phyloP scores from a whole-genome alignment of 2,888 invertebrate species.

The Lycocerus yunnanus region DNA sequence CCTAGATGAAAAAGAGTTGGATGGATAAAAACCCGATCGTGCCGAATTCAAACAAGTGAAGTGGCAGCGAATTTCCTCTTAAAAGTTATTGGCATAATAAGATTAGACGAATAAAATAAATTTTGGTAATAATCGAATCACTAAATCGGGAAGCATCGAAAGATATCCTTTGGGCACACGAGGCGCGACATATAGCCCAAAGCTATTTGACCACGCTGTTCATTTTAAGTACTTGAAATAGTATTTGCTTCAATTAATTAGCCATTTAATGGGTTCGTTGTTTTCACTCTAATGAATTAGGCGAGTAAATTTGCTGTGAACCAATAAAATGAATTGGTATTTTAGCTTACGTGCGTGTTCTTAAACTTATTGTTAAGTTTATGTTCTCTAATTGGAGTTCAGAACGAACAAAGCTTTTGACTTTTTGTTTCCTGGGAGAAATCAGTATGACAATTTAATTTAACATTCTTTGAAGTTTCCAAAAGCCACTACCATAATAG shows the following conservation, averaged over 20 bases:
- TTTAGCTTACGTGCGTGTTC: not conserved
- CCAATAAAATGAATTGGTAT: no score
- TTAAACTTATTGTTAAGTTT: not conserved
- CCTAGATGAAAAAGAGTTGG: not conserved
- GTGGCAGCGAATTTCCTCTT: no score
- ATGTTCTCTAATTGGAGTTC: not conserved
- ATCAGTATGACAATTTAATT: not conserved
- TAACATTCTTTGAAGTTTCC: not conserved
- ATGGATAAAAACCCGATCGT: not conserved
- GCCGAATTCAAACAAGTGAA: not conserved
- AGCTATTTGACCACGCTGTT: not conserved
- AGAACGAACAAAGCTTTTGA: not conserved
- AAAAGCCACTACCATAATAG: not conserved
- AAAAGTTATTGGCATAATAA: no score
- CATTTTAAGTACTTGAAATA: not conserved
- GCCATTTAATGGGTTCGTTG: not conserved
- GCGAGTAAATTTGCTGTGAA: not conserved
- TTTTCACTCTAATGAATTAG: not conserved
- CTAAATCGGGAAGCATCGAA: not conserved
- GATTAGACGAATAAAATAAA: no score
- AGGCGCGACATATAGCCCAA: not conserved
- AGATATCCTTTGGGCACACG: not conserved
- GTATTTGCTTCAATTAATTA: not conserved
- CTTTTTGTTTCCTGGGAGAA: not conserved
- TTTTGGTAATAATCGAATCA: not conserved